Evolutionary conservation across 2,797 vertebrate species (phyloP), one percentile per base, ranked within the genome.

Genomic region (Hoplostethus atlanticus): DNA sequence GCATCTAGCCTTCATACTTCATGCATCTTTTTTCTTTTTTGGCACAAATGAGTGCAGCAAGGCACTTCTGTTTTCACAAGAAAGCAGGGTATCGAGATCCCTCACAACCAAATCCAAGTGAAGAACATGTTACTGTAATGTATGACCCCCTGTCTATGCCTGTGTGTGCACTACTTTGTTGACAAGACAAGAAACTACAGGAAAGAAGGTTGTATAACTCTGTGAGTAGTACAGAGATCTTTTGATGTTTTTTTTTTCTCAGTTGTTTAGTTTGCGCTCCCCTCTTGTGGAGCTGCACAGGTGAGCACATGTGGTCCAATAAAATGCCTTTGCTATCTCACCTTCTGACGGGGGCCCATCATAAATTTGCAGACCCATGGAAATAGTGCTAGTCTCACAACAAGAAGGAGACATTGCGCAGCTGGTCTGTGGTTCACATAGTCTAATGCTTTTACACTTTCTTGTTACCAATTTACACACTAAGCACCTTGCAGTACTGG

Each of bases 331-430:
- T 16, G 57, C 21, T 36, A 42, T 50, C 21, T 11, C 11, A 53
- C 30, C 59, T 28, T 6, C 53, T 57, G 36, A 68, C 81, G 68
- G 68, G 38, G 11, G 51, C 72, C 53, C 34, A 11, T 46, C 12
- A 50, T 54, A 62, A 5, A 59, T 68, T 21, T 53, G 25, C n/a
- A 61, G 31, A 68, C 50, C 17, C 44, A 13, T 17, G 63, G 36
- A 60, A 61, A 48, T 12, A 30, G 47, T 2, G 15, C 44, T 46
- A 3, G 12, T 46, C 44, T 46, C 44, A 46, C 44, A 15, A 13
- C 44, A 15, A 13, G 44, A 46, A 15, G 44, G 13, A 46, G 44
- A 13, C 44, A 6, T 36, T 46, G 44, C 13, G 13, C 44, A 46
- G 44, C 44, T 46, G 44, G 12, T 15, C 3, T 46, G 44, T 16